Evolutionary conservation across 2,797 vertebrate genomes (phyloP).

Genomic region (Catostomus latipinnis): DNA sequence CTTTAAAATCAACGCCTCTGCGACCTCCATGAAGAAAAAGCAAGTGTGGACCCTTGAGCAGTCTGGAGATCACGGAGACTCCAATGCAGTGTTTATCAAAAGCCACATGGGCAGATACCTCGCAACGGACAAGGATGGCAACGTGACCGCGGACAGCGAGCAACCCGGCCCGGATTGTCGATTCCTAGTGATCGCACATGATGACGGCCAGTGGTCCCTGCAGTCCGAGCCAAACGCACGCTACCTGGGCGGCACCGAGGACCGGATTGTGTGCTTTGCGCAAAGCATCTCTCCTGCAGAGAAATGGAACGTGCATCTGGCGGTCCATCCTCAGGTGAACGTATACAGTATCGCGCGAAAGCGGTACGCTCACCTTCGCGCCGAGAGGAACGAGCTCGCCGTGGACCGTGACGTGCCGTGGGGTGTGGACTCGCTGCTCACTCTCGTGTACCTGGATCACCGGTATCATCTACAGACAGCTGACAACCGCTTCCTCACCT

Average conservation of each 20-base stretch:
- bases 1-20: constrained; percentile 95
- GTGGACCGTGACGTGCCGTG: constrained; percentile 92
- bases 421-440: constrained; percentile 93
- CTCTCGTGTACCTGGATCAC: constrained; percentile 90
- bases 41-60: constrained; percentile 98
- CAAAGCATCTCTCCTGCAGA: constrained; percentile 83
- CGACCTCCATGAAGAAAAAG: constrained; percentile 95
- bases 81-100: constrained; percentile 83
- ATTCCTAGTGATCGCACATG: constrained; percentile 88
- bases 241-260: constrained; percentile 91
- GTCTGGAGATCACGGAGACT: constrained; percentile 80
- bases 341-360: constrained; percentile 91
- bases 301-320: constrained; percentile 93
- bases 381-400: constrained; percentile 76
- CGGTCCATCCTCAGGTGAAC: constrained; percentile 93
- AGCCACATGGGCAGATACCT: constrained; percentile 97
- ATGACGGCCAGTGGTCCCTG: constrained; percentile 93
- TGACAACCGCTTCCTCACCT: constrained; percentile 89
- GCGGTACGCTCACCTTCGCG: constrained; percentile 88
- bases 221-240: constrained; percentile 90
- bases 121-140: constrained; percentile 92
- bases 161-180: constrained; percentile 85
- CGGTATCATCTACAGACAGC: constrained; percentile 92
- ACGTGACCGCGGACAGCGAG: constrained; percentile 89
- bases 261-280: constrained; percentile 91